phyloP scores from a whole-genome alignment of 92 coral and sea anemone species.

The Epizoanthus scotinus region DNA sequence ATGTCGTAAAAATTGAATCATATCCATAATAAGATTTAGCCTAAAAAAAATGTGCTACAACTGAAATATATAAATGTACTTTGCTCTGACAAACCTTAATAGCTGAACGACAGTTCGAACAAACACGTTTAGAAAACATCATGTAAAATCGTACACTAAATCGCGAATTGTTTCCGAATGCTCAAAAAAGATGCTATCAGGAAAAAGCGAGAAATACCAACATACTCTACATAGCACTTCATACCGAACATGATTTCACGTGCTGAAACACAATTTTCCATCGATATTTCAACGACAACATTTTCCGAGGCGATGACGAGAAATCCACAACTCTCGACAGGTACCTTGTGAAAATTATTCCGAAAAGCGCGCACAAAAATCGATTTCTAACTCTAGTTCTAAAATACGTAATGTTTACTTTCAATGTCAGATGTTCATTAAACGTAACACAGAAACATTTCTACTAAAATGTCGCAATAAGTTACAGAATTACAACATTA shows the following conservation, averaged over 20 bases:
- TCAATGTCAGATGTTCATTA: constrained; percentile 21
- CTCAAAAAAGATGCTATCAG: constrained; percentile 29
- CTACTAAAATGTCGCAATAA: constrained; percentile 8
- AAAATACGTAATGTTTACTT: constrained; percentile 18
- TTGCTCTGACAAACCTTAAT: no score
- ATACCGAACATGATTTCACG: constrained; percentile 3
- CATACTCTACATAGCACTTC: constrained; percentile 14
- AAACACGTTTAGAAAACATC: not conserved
- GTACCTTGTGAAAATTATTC: not conserved
- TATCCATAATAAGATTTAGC: no score
- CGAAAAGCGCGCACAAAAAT: not conserved
- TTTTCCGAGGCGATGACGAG: constrained; percentile 15
- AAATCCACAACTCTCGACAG: not conserved
- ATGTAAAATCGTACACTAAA: not conserved
- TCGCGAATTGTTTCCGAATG: not conserved
- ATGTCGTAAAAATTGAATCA: no score
- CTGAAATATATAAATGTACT: no score
- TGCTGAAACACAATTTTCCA: constrained; percentile 11
- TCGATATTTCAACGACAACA: not conserved
- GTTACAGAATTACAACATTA: constrained; percentile 3
- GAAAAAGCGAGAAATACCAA: constrained; percentile 9
- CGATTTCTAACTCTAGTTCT: not conserved
- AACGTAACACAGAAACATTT: constrained; percentile 5
- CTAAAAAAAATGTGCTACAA: no score
- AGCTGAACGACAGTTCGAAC: no score